A percentile compares a stretch with the other conserved stretches of the same genome.
These are phyloP conservation scores for Neotoma lepida DNA, from an alignment of 2,113 vertebrate species.

Conservation along the genomic window DNA sequence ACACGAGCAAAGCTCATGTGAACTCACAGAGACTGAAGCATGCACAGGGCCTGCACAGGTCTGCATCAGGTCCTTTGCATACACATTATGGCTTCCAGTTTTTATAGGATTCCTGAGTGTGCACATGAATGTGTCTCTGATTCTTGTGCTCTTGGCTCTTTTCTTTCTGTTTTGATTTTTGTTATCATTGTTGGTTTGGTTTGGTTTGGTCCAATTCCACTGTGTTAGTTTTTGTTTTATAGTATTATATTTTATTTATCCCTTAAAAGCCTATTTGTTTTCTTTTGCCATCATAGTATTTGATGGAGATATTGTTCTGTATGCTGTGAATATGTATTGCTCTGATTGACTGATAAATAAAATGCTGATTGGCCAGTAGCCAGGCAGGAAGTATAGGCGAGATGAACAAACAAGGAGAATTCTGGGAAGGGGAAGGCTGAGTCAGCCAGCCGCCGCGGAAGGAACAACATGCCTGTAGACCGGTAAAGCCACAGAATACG, in stretches of 20 bases:
- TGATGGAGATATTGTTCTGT: too few relatives aligned
- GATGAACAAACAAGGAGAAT: too few relatives aligned
- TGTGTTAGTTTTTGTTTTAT: neutral
- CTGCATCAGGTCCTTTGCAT: neutral
- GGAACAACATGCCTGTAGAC: too few relatives aligned
- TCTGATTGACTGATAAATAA: too few relatives aligned
- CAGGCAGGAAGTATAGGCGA: too few relatives aligned
- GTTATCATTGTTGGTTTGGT: neutral
- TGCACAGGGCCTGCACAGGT: neutral
- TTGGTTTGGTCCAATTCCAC: neutral
- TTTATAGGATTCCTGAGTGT: neutral
- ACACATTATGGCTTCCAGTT: neutral
- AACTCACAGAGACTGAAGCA: neutral
- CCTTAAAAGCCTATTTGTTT: neutral
- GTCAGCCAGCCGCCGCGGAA: too few relatives aligned
- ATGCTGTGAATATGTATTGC: too few relatives aligned
- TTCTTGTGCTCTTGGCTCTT: neutral
- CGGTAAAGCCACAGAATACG: too few relatives aligned
- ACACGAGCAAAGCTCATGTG: neutral
- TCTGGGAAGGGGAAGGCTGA: too few relatives aligned
- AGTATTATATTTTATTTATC: neutral
- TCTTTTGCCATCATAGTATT: neutral
- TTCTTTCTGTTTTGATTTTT: neutral
- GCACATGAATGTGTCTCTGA: neutral
- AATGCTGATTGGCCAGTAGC: too few relatives aligned